Evolutionary conservation across 1,140 invertebrate species (phyloP), one percentile per base, ranked within the genome.

Genomic region (Zaprionus camerounensis): DNA sequence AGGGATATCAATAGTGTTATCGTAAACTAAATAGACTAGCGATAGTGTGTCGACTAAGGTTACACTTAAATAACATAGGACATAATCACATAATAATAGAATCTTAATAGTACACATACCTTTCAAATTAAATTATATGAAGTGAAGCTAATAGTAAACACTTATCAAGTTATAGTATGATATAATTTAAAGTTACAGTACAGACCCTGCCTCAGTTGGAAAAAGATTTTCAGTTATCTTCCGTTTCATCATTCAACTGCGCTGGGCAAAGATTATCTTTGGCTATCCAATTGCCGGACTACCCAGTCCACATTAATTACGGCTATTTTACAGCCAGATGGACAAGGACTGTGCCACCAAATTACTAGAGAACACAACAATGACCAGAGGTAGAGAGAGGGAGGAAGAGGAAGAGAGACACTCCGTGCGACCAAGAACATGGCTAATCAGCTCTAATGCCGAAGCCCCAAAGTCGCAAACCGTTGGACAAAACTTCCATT

Each of bases 381-480:
- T 72, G 61, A 61, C 20, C 75, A 80, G 56, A 53, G 17, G 44
- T 41, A 57, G 20, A 51, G 46, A 20, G 20, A 51, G 46, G 12
- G 46, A 51, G 20, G 12, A 9, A 49, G 41, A 41, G 15, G 7
- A 5, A 15, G 38, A 26, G 9, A 36, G 15, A 66, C 26, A 28
- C 26, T 28, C 26, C 26, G 26, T 13, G 28, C 61, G 76, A 44
- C 51, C 49, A 34, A 73, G 68, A 65, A 80, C 81, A 71, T 38
- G 61, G 82, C 82, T 85, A 85, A 85, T 85, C 79, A 85, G 82
- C 68, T 82, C 80, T 65, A 84, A 79, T 67, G 72, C 76, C 67
- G 44, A 17, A 22, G 11, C 41, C 51, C 46, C 12, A 9, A 36
- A 36, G 15, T 2, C 31, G 41, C 51, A 58, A 68, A 38, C 28